Percentiles rank a stretch among this genome's conserved stretches.
phyloP scores from a whole-genome alignment of 2,888 invertebrate genomes.

The Pseudeuparius sepicola region DNA sequence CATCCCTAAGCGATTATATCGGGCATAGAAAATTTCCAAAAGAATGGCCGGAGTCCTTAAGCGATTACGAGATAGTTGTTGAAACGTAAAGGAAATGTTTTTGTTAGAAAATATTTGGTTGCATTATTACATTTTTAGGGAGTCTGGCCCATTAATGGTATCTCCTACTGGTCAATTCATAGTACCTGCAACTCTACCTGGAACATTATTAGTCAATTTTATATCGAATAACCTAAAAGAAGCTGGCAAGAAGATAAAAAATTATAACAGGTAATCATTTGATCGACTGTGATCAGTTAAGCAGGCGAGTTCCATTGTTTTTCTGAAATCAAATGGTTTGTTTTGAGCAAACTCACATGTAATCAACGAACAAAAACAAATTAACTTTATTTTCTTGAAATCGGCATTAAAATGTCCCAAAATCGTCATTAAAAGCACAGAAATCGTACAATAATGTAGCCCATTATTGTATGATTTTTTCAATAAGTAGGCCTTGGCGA shows the following conservation, averaged over 20 bases:
- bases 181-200: conserved; percentile 85
- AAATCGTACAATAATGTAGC: too few relatives aligned
- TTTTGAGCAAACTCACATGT: too few relatives aligned
- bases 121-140: conserved; percentile 48
- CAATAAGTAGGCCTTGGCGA: too few relatives aligned
- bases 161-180: conserved; percentile 91
- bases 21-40: conserved; percentile 56
- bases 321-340: too few relatives aligned
- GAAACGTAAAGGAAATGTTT: conserved; percentile 56
- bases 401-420: too few relatives aligned
- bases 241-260: conserved; percentile 60
- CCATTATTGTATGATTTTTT: too few relatives aligned
- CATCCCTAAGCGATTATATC: conserved; percentile 70
- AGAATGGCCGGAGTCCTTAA: conserved; percentile 62
- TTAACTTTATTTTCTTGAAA: too few relatives aligned
- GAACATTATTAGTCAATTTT: conserved; percentile 73
- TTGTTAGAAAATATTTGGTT: neutral
- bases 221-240: conserved; percentile 66
- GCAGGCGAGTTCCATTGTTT: too few relatives aligned
- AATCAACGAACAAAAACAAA: too few relatives aligned
- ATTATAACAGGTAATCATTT: conserved; percentile 66
- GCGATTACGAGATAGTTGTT: conserved; percentile 73
- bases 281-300: too few relatives aligned
- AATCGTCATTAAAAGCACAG: too few relatives aligned
- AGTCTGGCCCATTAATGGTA: conserved; percentile 87